phyloP scores from a whole-genome alignment of 1,140 invertebrate genomes.

The Phthorimaea operculella region DNA sequence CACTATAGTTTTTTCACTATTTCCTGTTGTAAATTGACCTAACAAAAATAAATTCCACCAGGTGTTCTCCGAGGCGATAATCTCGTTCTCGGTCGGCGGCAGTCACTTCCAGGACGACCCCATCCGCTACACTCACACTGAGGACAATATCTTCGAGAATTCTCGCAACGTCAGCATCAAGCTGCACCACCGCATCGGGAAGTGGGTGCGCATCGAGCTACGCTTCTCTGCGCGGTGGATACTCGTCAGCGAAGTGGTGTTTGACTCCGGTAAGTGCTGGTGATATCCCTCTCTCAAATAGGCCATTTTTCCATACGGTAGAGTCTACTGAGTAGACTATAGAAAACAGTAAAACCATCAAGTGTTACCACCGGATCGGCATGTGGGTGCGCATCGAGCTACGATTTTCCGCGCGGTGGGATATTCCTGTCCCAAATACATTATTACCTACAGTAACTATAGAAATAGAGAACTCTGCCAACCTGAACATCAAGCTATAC shows the following conservation, averaged over 20 bases:
- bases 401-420: constrained; percentile 85
- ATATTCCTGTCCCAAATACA: too few relatives aligned
- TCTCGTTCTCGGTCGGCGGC: constrained; percentile 86
- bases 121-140: constrained; percentile 78
- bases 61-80: constrained; percentile 82
- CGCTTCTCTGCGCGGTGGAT: constrained; percentile 89
- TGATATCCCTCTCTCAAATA: too few relatives aligned
- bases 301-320: too few relatives aligned
- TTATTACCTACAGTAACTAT: too few relatives aligned
- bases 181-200: constrained; percentile 83
- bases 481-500: too few relatives aligned
- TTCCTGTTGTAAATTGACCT: too few relatives aligned
- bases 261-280: constrained; percentile 76
- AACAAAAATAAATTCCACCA: constrained; percentile 28
- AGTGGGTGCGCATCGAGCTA: constrained; percentile 83
- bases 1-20: too few relatives aligned
- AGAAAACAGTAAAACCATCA: too few relatives aligned
- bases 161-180: constrained; percentile 87
- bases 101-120: constrained; percentile 80
- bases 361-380: constrained; percentile 84
- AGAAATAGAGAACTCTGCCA: too few relatives aligned
- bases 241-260: constrained; percentile 88
- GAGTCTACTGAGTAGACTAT: too few relatives aligned
- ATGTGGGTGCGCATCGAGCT: constrained; percentile 85
- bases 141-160: constrained; percentile 85